Evolutionary conservation across 92 coral and sea anemone species (phyloP).

Genomic region (Hydrozoanthus gracilis): DNA sequence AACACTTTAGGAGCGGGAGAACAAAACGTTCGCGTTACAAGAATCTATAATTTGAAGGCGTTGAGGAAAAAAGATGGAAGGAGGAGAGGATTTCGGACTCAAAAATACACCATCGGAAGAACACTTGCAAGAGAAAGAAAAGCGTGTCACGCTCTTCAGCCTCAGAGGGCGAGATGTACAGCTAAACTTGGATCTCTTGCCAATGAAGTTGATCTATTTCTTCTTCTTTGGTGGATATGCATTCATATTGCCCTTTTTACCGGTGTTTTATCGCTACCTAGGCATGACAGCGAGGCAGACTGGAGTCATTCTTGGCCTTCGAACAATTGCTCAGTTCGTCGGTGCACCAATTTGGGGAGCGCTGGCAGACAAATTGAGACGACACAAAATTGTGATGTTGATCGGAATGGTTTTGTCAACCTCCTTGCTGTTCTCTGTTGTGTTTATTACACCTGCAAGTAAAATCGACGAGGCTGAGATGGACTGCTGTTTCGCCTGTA

Average conservation of each 20-base stretch:
- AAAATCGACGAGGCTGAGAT: neutral
- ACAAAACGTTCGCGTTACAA: too few species aligned
- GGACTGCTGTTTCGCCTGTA: constrained; percentile 15
- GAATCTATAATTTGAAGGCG: too few species aligned
- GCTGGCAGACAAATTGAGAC: constrained; percentile 77
- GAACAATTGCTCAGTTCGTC: constrained; percentile 72
- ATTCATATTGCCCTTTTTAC: constrained; percentile 62
- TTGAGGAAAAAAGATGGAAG: neutral
- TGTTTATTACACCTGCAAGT: constrained; percentile 50
- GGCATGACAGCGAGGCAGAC: constrained; percentile 76
- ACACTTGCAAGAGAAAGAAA: neutral
- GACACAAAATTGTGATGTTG: constrained; percentile 67
- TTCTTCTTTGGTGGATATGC: constrained; percentile 70
- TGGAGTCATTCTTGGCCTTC: constrained; percentile 65
- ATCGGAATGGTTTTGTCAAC: constrained; percentile 50
- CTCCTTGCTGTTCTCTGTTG: constrained; percentile 65
- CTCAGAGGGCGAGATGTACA: neutral
- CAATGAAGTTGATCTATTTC: constrained; percentile 74
- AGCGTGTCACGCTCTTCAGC: neutral
- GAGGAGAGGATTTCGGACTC: neutral
- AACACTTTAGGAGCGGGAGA: too few species aligned
- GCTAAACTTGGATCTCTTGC: constrained; percentile 49
- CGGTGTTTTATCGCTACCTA: constrained; percentile 73
- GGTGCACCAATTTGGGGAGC: constrained; percentile 73
- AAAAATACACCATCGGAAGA: neutral